phyloP scores from a whole-genome alignment of 2,113 vertebrate species.

The Naja naja region DNA sequence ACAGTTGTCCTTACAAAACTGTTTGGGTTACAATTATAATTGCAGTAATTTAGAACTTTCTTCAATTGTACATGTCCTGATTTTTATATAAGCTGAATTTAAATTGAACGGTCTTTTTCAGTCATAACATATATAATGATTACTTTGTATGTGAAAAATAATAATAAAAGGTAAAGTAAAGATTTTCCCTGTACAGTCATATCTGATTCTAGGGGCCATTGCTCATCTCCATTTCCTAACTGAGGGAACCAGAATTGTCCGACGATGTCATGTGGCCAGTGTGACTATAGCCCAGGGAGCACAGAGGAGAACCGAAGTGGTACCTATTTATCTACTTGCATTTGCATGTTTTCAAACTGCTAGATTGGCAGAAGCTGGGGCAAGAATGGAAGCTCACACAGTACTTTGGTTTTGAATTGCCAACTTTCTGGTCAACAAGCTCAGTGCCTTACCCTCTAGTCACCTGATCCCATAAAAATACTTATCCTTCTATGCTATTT shows the following conservation, averaged over 20 bases:
- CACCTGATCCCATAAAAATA: too few relatives aligned
- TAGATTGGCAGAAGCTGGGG: not conserved
- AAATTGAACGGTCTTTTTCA: not conserved
- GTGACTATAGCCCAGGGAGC: not conserved
- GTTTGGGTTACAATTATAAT: not conserved
- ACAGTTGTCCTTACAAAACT: not conserved
- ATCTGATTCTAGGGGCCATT: too few relatives aligned
- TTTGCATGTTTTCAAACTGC: not conserved
- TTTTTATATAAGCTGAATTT: not conserved
- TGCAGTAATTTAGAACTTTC: not conserved
- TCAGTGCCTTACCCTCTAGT: not conserved
- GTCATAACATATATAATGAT: not conserved
- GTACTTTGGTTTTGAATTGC: not conserved
- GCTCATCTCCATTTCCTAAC: not conserved
- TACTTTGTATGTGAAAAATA: not conserved
- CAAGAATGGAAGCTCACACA: not conserved
- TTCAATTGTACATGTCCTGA: not conserved
- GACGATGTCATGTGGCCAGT: not conserved
- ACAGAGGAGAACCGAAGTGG: not conserved
- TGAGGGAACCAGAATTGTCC: not conserved
- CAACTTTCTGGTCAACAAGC: not conserved
- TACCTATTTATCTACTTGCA: not conserved
- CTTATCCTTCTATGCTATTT: too few relatives aligned
- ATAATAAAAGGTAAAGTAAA: too few relatives aligned
- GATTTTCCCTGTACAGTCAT: too few relatives aligned